Evolutionary conservation across 2,888 invertebrate genomes (phyloP), one percentile per base, ranked within the genome.

Genomic region (Latrodectus hesperus): DNA sequence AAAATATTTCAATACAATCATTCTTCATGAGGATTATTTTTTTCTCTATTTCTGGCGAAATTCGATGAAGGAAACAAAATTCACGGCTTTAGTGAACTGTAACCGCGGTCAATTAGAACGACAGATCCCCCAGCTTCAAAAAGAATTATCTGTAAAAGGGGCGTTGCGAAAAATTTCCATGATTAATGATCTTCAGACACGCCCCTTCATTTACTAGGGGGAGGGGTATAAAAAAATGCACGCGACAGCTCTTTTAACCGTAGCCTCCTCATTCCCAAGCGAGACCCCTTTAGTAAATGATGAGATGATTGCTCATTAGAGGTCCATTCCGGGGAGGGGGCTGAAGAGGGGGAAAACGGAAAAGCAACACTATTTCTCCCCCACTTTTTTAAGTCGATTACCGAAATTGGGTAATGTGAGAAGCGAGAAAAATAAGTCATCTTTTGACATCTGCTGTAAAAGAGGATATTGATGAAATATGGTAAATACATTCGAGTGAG

Each of bases 301-400:
- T 73, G 75, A 80, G 80, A 85, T 86, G 76, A 86, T 86, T 81
- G 81, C 81, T 86, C 86, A 86, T 86, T 86, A 81, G 81, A 49
- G 85, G 84, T 65, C 26, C 53, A 16, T 49, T 55, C 38, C 17
- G 83, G 83, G 70, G 38, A 49, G 76, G 64, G 38, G 17, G 49
- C 11, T 26, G 51, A 49, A 38, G 38, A 1, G 38, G 38, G 38
- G 49, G n/a, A 16, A 22, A 60, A 12, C 60, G 14, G 53, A 71
- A 38, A 38, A 38, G 51, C 10, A 22, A 26, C 53, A 26, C 26
- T 22, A 22, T 60, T 14, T 0, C 12, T 11, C 38, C 12, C 79
- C 60, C 70, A 38, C 38, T 6, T 6, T 38, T 38, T 72, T 80
- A 67, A 52, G 26, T 74, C 16, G 80, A 73, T 74, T 74, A 67